Evolutionary conservation across 2,113 vertebrate species (phyloP).

Genomic region (Hyla sarda): DNA sequence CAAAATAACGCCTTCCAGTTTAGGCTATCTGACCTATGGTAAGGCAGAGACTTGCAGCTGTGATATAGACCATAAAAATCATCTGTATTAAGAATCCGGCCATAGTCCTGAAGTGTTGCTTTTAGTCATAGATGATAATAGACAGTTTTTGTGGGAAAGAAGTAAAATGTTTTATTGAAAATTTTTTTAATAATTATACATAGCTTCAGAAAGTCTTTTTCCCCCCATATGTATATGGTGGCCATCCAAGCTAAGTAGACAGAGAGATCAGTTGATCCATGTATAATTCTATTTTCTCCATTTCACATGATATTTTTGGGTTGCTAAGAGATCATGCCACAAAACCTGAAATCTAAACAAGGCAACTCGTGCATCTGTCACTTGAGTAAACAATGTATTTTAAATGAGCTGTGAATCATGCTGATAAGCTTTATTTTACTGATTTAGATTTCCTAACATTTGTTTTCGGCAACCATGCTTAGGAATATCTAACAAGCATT

Average conservation of each 20-base stretch:
- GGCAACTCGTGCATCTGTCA: conserved; percentile 3
- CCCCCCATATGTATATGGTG: background rate
- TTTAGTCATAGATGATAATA: too few relatives aligned
- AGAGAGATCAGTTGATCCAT: background rate
- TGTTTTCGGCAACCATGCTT: conserved; percentile 29
- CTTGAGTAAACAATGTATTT: conserved; percentile 25
- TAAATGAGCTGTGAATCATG: conserved; percentile 18
- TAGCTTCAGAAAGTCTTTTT: too few relatives aligned
- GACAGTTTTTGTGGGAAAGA: background rate
- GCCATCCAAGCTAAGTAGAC: background rate
- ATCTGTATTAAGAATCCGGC: too few relatives aligned
- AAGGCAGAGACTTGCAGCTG: too few relatives aligned
- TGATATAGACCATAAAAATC: too few relatives aligned
- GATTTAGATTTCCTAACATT: conserved; percentile 34
- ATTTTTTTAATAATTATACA: background rate
- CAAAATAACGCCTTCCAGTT: too few relatives aligned
- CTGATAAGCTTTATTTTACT: conserved; percentile 41
- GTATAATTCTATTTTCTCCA: background rate
- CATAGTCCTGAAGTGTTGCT: too few relatives aligned
- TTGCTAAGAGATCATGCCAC: background rate
- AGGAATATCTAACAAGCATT: conserved; percentile 49
- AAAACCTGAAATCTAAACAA: background rate
- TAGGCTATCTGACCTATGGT: too few relatives aligned
- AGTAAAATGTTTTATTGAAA: background rate
- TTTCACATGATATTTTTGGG: background rate